Evolutionary conservation across 2,113 vertebrate genomes (phyloP).

Genomic region (Micronycteris hirsuta): DNA sequence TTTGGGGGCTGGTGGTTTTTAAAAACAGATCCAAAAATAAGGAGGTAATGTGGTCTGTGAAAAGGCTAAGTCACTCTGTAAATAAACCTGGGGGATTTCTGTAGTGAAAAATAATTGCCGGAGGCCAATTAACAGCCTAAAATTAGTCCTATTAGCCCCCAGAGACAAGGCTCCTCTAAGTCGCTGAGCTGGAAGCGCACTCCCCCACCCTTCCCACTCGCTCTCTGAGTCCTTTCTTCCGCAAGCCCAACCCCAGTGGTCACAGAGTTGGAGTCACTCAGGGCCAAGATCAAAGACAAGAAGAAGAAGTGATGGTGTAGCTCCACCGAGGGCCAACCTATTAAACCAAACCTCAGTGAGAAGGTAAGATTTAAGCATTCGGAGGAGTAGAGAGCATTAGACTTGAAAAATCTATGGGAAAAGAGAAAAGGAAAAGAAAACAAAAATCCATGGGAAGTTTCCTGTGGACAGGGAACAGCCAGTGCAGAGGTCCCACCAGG

Average conservation of each 20-base stretch:
- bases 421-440: too few species aligned
- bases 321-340: background rate
- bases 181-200: background rate
- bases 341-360: background rate
- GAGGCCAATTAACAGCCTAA: conserved; percentile 23
- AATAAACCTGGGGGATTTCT: conserved; percentile 62
- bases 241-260: background rate
- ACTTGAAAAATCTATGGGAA: background rate
- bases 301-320: background rate
- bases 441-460: background rate
- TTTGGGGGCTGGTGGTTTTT: conserved; percentile 24
- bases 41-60: conserved; percentile 42
- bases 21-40: conserved; percentile 62
- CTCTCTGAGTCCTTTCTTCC: background rate
- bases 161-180: background rate
- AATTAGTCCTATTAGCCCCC: background rate
- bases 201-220: too few species aligned
- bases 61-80: conserved; percentile 60
- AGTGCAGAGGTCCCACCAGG: background rate
- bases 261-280: background rate
- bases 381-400: background rate
- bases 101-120: conserved; percentile 56
- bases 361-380: background rate
- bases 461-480: background rate
- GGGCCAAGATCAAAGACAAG: background rate